Evolutionary conservation across 2,797 vertebrate genomes (phyloP), one percentile per base, ranked within the genome.

Genomic region (Halcyon chelicuti): DNA sequence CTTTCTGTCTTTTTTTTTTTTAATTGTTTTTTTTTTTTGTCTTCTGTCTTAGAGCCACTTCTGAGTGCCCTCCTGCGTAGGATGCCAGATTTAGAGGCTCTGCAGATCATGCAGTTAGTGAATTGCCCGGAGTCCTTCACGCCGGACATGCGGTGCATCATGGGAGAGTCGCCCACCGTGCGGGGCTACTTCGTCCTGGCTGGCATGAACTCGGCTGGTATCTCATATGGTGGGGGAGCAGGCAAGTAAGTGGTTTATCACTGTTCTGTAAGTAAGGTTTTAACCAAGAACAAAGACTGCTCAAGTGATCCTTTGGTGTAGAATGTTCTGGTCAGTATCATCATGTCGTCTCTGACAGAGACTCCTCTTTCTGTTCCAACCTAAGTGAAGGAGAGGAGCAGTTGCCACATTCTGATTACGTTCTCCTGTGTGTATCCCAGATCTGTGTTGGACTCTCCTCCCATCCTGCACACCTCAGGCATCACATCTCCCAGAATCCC

Each of bases 91-190:
- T 90, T 99, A 55, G 99, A 99, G 94, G 95, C 98, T 9, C 98
- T 99, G 82, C 99, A 99, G 98, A 99, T 99, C 94, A 96, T 99
- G 92, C 99, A 99, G 98, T 95, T 99, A 79, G 99, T 99, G 93
- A 99, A 99, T 90, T 99, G 99, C 97, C 99, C 99, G 0, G 99
- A 99, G 97, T 99, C 99, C 92, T 99, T 99, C 97, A 99, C 99
- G 5, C 99, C 99, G 6, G 99, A 99, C 86, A 99, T 99, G 99
- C 98, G 99, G 29, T 99, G 99, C 94, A 98, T 99, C 96, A 99
- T 99, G 99, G 99, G 99, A 7, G 99, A 99, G 97, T 99, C 98
- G 0, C 99, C 99, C 3, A 97, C 97, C 0, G 96, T 99, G 1
- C 97, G 94, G 6, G 99, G 99, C 35, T 99, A 99, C 98, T 99